These are phyloP conservation scores for Noctua janthe DNA, from an alignment of 2,888 invertebrate species.

Conservation along the genomic window DNA sequence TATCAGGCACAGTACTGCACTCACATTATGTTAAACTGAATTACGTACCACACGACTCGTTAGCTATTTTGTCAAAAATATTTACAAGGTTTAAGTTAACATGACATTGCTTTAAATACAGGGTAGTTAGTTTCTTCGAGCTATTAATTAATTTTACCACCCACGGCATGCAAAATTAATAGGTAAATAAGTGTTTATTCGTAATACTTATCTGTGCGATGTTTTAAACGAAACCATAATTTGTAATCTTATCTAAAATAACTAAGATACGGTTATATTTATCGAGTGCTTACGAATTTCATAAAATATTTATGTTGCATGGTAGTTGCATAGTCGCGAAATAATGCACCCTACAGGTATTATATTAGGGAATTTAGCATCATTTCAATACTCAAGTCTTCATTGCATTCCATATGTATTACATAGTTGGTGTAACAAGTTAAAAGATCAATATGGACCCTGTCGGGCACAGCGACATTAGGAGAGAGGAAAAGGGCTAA, in stretches of 20 bases:
- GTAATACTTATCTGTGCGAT: slow-evolving; percentile 16
- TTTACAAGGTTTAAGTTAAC: slow-evolving; percentile 1
- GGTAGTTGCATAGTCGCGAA: background rate
- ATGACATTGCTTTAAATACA: background rate
- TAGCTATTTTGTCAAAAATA: slow-evolving; percentile 6
- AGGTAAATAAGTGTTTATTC: slow-evolving; percentile 24
- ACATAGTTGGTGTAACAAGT: too few relatives aligned
- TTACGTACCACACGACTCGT: slow-evolving; percentile 41
- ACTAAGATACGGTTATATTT: slow-evolving; percentile 34
- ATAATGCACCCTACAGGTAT: background rate
- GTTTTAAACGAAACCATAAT: slow-evolving; percentile 31
- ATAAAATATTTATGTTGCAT: background rate
- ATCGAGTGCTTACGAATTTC: slow-evolving; percentile 28
- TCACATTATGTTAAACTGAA: slow-evolving; percentile 53
- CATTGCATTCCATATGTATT: too few relatives aligned
- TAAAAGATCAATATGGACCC: too few relatives aligned
- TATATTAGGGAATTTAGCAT: slow-evolving; percentile 2
- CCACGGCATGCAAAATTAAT: background rate
- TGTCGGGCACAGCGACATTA: too few relatives aligned
- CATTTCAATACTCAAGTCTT: background rate
- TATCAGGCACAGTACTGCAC: slow-evolving; percentile 54
- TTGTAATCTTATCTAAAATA: slow-evolving; percentile 43
- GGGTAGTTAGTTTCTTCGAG: slow-evolving; percentile 3
- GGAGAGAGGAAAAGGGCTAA: too few relatives aligned
- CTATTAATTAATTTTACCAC: slow-evolving; percentile 9